Evolutionary conservation across 2,113 vertebrate species (phyloP).

Genomic region (Gallinago jamesoni): DNA sequence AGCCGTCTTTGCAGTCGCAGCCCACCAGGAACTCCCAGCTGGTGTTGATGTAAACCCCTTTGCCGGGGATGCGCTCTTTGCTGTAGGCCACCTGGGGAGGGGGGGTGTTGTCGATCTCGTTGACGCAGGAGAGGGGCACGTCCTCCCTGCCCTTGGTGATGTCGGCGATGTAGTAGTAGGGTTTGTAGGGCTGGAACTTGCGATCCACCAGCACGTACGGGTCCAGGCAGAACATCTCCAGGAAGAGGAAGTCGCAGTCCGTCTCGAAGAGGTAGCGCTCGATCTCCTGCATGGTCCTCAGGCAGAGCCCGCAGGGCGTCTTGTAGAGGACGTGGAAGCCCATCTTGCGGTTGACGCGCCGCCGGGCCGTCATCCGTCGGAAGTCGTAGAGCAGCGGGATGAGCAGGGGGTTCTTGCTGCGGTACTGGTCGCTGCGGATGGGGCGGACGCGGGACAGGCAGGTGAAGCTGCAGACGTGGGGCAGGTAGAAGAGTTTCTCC

Average conservation of each 20-base stretch:
- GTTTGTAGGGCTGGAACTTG: constrained; percentile 91
- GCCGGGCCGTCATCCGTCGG: constrained; percentile 91
- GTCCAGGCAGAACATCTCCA: constrained; percentile 99
- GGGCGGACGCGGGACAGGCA: constrained; percentile 88
- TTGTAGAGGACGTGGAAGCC: constrained; percentile 98
- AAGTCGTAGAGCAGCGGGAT: constrained; percentile 93
- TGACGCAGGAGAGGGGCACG: constrained; percentile 94
- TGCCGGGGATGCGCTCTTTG: constrained; percentile 93
- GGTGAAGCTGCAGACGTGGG: constrained; percentile 83
- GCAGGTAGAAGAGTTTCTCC: constrained; percentile 92
- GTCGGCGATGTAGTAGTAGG: constrained; percentile 92
- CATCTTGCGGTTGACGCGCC: constrained; percentile 95
- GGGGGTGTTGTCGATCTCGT: constrained; percentile 91
- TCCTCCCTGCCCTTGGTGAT: constrained; percentile 92
- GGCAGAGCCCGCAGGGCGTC: constrained; percentile 90
- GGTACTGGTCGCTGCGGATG: constrained; percentile 74
- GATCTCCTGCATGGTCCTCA: constrained; percentile 94
- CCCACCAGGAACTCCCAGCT: constrained; percentile 91
- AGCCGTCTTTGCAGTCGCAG: constrained; percentile 94
- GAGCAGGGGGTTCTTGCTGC: constrained; percentile 91
- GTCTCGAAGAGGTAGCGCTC: constrained; percentile 94
- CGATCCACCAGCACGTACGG: constrained; percentile 96
- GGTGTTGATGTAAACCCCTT: constrained; percentile 95
- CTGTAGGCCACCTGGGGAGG: constrained; percentile 94
- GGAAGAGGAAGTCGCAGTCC: constrained; percentile 89